Conservation (phyloP, 2,113 vertebrate genomes). For the Serinus canaria region DNA sequence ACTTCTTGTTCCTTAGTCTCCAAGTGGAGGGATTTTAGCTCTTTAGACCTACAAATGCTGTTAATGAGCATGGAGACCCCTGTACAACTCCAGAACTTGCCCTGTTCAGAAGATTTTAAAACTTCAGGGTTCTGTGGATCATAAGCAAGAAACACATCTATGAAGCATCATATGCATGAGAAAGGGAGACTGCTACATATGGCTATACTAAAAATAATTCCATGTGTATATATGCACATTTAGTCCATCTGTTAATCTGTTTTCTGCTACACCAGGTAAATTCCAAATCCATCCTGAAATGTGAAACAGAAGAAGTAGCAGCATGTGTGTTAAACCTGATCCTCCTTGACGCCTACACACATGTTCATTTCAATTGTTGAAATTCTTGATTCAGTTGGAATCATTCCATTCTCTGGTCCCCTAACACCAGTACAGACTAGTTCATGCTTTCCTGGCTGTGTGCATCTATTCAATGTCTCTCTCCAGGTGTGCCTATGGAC, state of each 20-base stretch:
- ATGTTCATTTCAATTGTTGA: background rate
- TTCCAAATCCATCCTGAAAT: background rate
- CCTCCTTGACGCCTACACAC: background rate
- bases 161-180: background rate
- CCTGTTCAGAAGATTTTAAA: background rate
- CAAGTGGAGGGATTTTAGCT: background rate
- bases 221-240: background rate
- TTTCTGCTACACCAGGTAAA: background rate
- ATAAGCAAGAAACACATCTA: background rate
- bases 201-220: background rate
- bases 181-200: background rate
- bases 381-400: background rate
- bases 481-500: background rate
- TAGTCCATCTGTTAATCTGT: background rate
- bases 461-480: background rate
- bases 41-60: background rate
- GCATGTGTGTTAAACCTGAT: background rate
- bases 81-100: background rate
- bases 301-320: background rate
- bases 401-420: background rate
- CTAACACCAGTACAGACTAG: background rate
- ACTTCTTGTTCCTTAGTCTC: background rate
- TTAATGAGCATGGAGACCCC: background rate
- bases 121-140: background rate
- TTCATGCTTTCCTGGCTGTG: background rate